Evolutionary conservation across 1,140 invertebrate genomes (phyloP).

Genomic region (Drosophila sp.): DNA sequence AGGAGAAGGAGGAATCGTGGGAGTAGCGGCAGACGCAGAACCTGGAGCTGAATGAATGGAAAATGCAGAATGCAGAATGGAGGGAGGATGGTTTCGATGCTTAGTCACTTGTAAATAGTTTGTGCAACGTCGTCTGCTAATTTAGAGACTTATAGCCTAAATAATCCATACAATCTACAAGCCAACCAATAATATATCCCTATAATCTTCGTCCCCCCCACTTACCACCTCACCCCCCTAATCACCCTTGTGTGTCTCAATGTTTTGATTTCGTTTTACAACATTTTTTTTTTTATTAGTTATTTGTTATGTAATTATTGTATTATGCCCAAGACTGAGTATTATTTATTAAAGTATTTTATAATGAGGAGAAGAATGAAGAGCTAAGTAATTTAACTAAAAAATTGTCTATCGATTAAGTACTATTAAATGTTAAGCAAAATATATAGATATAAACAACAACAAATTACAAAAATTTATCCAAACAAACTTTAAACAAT

Average conservation of each 20-base stretch:
- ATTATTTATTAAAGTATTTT: constrained; percentile 73
- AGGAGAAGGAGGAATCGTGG: constrained; percentile 6
- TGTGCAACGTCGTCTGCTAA: constrained; percentile 45
- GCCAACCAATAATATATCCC: constrained; percentile 4
- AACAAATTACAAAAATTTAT: not conserved
- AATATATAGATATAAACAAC: constrained; percentile 29
- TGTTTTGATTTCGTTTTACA: constrained; percentile 46
- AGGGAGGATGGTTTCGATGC: constrained; percentile 37
- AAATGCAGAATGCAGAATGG: not conserved
- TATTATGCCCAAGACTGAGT: constrained; percentile 72
- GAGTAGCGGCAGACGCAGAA: constrained; percentile 1
- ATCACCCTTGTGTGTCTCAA: constrained; percentile 1
- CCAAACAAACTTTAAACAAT: constrained; percentile 7
- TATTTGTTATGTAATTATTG: constrained; percentile 69
- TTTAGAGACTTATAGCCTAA: constrained; percentile 34
- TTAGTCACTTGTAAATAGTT: constrained; percentile 76
- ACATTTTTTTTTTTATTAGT: constrained; percentile 64
- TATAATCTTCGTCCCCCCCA: not conserved
- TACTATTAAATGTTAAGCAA: constrained; percentile 54
- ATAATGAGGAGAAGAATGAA: constrained; percentile 42
- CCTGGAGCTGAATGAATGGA: constrained; percentile 27
- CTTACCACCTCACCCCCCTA: not conserved
- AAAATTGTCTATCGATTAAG: constrained; percentile 65
- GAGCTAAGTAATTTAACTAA: constrained; percentile 29
- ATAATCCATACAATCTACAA: constrained; percentile 18